Conservation (phyloP, 2,113 vertebrate species). For the Myxocyprinus asiaticus region DNA sequence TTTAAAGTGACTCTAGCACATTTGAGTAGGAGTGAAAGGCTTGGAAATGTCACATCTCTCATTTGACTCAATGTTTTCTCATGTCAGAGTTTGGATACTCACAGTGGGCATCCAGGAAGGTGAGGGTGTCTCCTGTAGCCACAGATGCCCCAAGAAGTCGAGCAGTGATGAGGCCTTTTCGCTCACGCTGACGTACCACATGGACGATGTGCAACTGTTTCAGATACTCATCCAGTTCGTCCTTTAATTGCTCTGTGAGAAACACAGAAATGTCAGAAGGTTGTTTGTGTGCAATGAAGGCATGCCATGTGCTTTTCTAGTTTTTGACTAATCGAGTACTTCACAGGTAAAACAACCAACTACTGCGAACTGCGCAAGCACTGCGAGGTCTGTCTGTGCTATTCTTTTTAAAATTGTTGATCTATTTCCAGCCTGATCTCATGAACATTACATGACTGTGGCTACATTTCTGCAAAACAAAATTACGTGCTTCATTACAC, state of each 20-base stretch:
- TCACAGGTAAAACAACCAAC: too few species aligned
- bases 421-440: too few species aligned
- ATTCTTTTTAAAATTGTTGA: too few species aligned
- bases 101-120: conserved; percentile 98
- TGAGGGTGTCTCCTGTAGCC: conserved; percentile 91
- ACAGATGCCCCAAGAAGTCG: conserved; percentile 89
- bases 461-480: too few species aligned
- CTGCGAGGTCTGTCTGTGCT: too few species aligned
- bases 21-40: conserved; percentile 1
- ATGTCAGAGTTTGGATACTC: conserved; percentile 69
- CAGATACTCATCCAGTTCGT: conserved; percentile 86
- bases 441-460: too few species aligned
- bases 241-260: conserved; percentile 85
- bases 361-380: too few species aligned
- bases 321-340: too few species aligned
- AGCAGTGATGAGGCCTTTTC: conserved; percentile 95
- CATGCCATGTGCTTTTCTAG: too few species aligned
- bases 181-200: conserved; percentile 89
- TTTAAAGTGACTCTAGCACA: conserved; percentile 27
- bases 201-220: conserved; percentile 88
- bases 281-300: background rate
- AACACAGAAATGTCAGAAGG: background rate
- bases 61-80: too few species aligned
- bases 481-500: too few species aligned
- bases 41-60: background rate